These are phyloP conservation scores for Andricus grossulariae DNA, from an alignment of 1,140 invertebrate species.

Conservation along the genomic window DNA sequence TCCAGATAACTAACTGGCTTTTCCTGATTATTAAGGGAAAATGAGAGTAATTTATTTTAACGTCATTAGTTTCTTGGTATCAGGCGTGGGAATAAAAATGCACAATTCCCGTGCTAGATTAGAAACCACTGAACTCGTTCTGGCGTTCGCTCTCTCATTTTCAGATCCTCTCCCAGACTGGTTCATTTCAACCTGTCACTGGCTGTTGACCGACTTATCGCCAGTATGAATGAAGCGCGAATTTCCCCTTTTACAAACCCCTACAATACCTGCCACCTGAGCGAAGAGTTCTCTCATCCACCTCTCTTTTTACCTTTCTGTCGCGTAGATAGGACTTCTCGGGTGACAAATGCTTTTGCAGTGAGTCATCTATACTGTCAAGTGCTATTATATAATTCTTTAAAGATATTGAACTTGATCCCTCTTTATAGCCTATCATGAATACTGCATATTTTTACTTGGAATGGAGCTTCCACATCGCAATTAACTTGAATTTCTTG, in stretches of 20 bases:
- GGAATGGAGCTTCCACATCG: no score
- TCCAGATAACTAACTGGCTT: no score
- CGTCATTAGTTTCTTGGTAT: constrained; percentile 34
- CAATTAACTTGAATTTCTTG: constrained; percentile 5
- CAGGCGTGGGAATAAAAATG: constrained; percentile 39
- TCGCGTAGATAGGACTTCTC: neutral
- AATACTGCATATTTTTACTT: neutral
- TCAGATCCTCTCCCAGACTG: constrained; percentile 26
- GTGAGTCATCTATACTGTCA: neutral
- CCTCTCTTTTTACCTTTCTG: neutral
- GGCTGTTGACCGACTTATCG: constrained; percentile 22
- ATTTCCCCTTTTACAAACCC: constrained; percentile 32
- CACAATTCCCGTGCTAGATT: constrained; percentile 34
- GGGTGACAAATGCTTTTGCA: neutral
- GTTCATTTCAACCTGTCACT: constrained; percentile 23
- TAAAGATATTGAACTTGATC: no score
- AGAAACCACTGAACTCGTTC: constrained; percentile 27
- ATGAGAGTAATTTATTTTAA: constrained; percentile 38
- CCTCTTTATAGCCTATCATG: no score
- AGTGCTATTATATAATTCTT: no score
- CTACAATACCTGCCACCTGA: constrained; percentile 39
- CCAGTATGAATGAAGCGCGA: constrained; percentile 39
- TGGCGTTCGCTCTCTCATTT: constrained; percentile 35
- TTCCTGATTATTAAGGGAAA: constrained; percentile 32
- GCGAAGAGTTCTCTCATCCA: neutral